Evolutionary conservation across 2,888 invertebrate species (phyloP), one percentile per base, ranked within the genome.

Genomic region (Amiota mariae): DNA sequence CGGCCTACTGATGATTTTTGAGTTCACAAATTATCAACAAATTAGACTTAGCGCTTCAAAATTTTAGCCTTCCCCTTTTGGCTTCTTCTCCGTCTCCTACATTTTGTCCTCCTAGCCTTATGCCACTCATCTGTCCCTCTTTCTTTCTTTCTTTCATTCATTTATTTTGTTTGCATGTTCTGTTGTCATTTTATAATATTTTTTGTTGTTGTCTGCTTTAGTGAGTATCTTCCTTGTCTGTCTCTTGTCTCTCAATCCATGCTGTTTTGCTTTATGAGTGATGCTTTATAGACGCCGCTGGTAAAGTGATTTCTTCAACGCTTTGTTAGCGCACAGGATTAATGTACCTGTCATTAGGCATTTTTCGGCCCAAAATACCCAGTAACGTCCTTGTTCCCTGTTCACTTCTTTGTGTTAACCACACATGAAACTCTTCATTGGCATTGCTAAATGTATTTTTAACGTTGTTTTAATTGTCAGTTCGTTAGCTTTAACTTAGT

Each of bases 301-400:
- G 87, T 87, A 88, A 87, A 87, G 87, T 87, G 88, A 88, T 88
- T 87, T 88, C 87, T 85, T 86, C 87, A 87, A 88, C 87, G 87
- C 87, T 86, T 87, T 85, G 87, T 88, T 88, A 87, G 82, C 85
- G 82, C 84, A 80, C 77, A 82, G 87, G 83, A 87, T 87, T 87
- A 81, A 87, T 87, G 86, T 81, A 79, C 77, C 78, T 80, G 83
- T 85, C 85, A 87, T 87, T 87, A 85, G 81, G 79, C 80, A 82
- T 80, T 80, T 59, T 83, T 82, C 78, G 81, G 80, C 78, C 81
- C 81, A 85, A 81, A 78, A 79, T 81, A 79, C 78, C 79, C 80
- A 73, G 57, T 63, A 51, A 63, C 66, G 56, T 49, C 20, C 48
- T 10, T 12, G 54, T 57, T 57, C 54, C n/a, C 18, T 20, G 18